Evolutionary conservation across 1,140 invertebrate species (phyloP), one percentile per base, ranked within the genome.

Genomic region (Pseudoatta argentina): DNA sequence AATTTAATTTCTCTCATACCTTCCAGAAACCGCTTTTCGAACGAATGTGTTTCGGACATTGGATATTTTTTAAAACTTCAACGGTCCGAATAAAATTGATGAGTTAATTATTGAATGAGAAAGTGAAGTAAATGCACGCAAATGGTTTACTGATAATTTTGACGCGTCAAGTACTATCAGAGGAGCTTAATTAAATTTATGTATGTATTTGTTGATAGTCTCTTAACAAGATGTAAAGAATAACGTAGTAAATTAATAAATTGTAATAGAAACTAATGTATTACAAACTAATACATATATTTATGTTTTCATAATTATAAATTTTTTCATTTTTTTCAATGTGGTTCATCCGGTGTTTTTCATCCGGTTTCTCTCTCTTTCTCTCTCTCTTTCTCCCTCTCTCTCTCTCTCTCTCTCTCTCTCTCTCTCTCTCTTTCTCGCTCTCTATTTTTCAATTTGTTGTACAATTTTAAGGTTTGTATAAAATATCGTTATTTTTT

Each of bases 1-100:
- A 88, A 89, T 89, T 88, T 79, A 88, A 88, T 89, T 72, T 57
- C 85, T 85, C 87, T 86, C 59, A n/a, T 53, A 53, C 30, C n/a
- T 64, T 18, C 4, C 67, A 59, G 53, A 73, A 82, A 4, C 24
- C 34, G 16, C 7, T 39, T 48, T 66, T 51, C 51, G 6, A 77
- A 27, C 72, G 2, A 27, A 51, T 39, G 7, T 63, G 30, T 78
- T 77, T 24, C 3, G 16, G 73, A 53, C 61, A 51, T 61, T n/a
- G 18, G 16, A 7, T 51, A 61, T 51, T 73, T 73, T 61, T 24
- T 39, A 4, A 63, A 83, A 61, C 51, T 24, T 24, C 24, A 61
- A 61, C 24, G 8, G 67, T 0, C 48, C 27, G 34, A 59, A 4
- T 59, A 72, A 82, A 82, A 82, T 27, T 39, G 14, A 59, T 16